Base-by-base conservation (phyloP, 2,113 vertebrate genomes). In the Paramisgurnus dabryanus region DNA sequence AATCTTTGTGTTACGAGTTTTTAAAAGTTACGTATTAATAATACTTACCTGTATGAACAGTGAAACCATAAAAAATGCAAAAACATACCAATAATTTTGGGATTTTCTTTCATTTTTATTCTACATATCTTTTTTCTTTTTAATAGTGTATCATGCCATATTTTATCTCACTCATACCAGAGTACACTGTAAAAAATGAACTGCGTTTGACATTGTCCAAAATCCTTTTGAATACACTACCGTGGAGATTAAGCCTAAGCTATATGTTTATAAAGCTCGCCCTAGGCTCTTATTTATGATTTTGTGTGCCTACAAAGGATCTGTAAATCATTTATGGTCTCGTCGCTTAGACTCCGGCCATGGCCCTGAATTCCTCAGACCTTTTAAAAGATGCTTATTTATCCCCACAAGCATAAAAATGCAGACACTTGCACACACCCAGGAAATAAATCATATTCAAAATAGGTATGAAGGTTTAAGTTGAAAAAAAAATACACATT, bases 121-220 rank as follows among this genome's bases (percentile, higher is more conserved):
- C 27, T 34, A 34, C 3, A 34, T 34, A 34, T 34, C 1, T 34
- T 34, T 34, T 34, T 12, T 49, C 47, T 40, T 34, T 61, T 75
- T 67, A 45, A 34, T 22, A 39, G 22, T 69, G 22, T 7, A 45
- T 57, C 64, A 10, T 9, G 18, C 15, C 27, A 66, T 41, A 76
- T 39, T 49, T 65, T 43, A 34, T 55, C 27, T 34, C 27, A 34
- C 27, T 34, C 27, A 34, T 34, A 34, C 27, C 27, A 2, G 27
- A 34, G 27, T 34, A 34, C 27, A 34, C 27, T 34, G 27, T 34
- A 34, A 34, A 34, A 34, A 34, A 34, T 34, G 27, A 34, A 34
- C 27, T 34, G 73, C 53, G 7, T 76, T 57, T 76, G 47, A 77
- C 39, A 81, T 60, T 58, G 67, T 76, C 39, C 60, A 76, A 43